Evolutionary conservation across 2,113 vertebrate genomes (phyloP).

Genomic region (Rhodinocichla rosea): DNA sequence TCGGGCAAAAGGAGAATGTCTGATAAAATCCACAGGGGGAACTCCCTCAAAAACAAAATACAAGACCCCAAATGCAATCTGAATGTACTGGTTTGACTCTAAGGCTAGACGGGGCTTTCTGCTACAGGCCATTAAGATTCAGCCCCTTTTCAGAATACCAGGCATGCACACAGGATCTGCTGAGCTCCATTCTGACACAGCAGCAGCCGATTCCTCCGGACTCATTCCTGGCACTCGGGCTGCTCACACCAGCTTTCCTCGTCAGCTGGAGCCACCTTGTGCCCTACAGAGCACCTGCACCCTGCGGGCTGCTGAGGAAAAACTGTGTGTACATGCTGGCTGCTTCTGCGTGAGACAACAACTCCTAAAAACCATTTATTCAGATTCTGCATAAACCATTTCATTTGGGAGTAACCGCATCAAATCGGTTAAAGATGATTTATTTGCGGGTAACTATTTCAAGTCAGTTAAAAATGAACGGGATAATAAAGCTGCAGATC

Average conservation of each 20-base stretch:
- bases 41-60: neutral
- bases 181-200: neutral
- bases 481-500: neutral
- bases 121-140: neutral
- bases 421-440: neutral
- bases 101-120: neutral
- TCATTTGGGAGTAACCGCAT: neutral
- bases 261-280: constrained; percentile 76
- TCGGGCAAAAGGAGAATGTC: neutral
- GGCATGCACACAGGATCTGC: neutral
- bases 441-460: neutral
- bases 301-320: neutral
- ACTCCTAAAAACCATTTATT: neutral
- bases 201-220: neutral
- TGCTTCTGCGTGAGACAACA: neutral
- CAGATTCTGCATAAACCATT: neutral
- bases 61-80: neutral
- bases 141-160: neutral
- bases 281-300: constrained; percentile 57
- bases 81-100: neutral
- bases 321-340: neutral
- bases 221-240: neutral
- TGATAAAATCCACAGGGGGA: neutral
- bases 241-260: neutral
- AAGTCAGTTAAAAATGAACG: neutral